phyloP scores from a whole-genome alignment of 2,888 invertebrate genomes.

The Tortricodes alternella region DNA sequence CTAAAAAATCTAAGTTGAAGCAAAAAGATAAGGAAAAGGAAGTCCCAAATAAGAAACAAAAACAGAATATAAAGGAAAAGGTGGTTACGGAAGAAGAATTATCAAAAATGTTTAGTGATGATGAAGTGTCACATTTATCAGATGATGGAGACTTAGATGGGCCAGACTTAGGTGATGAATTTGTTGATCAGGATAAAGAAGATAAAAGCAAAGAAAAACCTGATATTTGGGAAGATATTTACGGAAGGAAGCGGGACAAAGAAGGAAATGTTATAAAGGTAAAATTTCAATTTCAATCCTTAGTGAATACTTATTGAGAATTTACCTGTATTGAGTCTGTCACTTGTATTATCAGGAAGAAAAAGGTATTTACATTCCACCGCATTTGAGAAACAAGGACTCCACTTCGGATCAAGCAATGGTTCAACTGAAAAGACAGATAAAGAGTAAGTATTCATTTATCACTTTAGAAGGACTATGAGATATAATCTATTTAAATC shows the following conservation, averaged over 20 bases:
- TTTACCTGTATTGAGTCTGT: neutral
- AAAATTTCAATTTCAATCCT: constrained; percentile 38
- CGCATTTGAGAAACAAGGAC: constrained; percentile 86
- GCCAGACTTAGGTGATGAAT: constrained; percentile 42
- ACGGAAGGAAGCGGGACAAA: constrained; percentile 92
- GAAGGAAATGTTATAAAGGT: constrained; percentile 90
- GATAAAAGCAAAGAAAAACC: constrained; percentile 55
- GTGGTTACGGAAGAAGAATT: constrained; percentile 59
- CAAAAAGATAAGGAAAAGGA: constrained; percentile 29
- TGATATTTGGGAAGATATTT: constrained; percentile 94
- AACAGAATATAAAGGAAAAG: constrained; percentile 42
- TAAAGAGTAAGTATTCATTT: constrained; percentile 86
- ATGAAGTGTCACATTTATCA: constrained; percentile 72
- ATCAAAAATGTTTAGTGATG: constrained; percentile 70
- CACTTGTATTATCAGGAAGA: constrained; percentile 55
- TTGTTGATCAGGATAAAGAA: constrained; percentile 34
- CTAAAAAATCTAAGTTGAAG: constrained; percentile 36
- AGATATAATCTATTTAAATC: no score
- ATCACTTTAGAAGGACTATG: no score
- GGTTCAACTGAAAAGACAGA: constrained; percentile 87
- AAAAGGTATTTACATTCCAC: constrained; percentile 90
- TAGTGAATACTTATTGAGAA: neutral
- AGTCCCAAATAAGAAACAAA: constrained; percentile 4
- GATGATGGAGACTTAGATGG: constrained; percentile 49
- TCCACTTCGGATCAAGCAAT: constrained; percentile 83